Percentiles rank a stretch among this genome's conserved stretches.
Conservation (phyloP, 2,113 vertebrate species). For the Channa maculata region DNA sequence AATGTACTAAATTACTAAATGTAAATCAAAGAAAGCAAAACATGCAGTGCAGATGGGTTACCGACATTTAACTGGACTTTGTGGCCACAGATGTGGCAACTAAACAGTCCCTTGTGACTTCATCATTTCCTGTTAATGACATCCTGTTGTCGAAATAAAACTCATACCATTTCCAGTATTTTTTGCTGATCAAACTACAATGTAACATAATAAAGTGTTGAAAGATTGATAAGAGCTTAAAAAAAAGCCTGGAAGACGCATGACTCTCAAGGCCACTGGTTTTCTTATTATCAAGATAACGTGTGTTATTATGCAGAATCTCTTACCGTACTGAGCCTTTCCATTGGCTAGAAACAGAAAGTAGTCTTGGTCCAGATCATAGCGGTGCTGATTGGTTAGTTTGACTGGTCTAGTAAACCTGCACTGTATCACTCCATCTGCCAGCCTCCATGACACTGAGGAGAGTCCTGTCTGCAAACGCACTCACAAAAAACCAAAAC, state of each 20-base stretch:
- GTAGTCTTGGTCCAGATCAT: constrained; percentile 83
- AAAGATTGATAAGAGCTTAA: too few species aligned
- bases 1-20: too few species aligned
- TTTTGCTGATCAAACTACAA: not conserved
- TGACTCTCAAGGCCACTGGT: not conserved
- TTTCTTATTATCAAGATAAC: not conserved
- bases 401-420: constrained; percentile 81
- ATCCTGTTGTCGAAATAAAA: constrained; percentile 8
- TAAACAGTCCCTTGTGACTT: not conserved
- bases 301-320: not conserved
- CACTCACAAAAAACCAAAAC: not conserved
- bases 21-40: too few species aligned
- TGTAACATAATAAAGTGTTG: not conserved
- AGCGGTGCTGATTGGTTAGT: constrained; percentile 77
- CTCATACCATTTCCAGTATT: not conserved
- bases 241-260: too few species aligned
- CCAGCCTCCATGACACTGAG: constrained; percentile 84
- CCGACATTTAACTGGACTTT: too few species aligned
- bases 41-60: too few species aligned
- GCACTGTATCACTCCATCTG: constrained; percentile 86
- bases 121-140: constrained; percentile 3
- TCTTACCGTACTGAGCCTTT: constrained; percentile 78
- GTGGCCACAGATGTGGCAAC: not conserved
- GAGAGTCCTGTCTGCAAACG: constrained; percentile 69
- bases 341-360: constrained; percentile 89